phyloP scores from a whole-genome alignment of 2,797 vertebrate genomes.

The Enteromius argenteus region DNA sequence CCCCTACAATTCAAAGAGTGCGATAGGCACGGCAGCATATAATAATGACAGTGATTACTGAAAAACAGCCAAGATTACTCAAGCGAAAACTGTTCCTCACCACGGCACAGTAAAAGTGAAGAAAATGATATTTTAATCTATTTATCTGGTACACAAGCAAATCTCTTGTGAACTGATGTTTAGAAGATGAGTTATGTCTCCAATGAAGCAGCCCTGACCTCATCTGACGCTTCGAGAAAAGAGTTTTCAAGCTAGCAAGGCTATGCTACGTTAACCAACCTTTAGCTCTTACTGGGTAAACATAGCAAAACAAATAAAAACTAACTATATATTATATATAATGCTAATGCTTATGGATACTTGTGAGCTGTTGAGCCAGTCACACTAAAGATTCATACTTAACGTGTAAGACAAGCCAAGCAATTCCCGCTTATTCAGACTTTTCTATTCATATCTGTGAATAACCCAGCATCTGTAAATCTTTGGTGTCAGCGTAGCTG shows the following conservation, averaged over 20 bases:
- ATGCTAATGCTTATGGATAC: neutral
- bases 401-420: neutral
- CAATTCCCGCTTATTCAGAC: neutral
- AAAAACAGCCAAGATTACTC: conserved; percentile 14
- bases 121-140: neutral
- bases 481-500: conserved; percentile 46
- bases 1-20: conserved; percentile 10
- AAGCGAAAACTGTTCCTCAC: neutral
- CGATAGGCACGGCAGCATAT: neutral
- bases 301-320: conserved; percentile 3
- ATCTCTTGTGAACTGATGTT: neutral
- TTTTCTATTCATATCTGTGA: neutral
- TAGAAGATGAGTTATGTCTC: neutral
- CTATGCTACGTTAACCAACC: neutral
- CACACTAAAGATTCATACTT: neutral
- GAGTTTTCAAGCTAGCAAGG: neutral
- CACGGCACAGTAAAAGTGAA: neutral
- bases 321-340: neutral
- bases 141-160: conserved; percentile 3
- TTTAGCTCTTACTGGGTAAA: neutral
- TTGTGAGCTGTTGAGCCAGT: neutral
- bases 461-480: conserved; percentile 4
- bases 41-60: conserved; percentile 2
- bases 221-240: neutral
- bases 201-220: neutral